Evolutionary conservation across 1,140 invertebrate species (phyloP).

Genomic region (Penaeus vannamei): DNA sequence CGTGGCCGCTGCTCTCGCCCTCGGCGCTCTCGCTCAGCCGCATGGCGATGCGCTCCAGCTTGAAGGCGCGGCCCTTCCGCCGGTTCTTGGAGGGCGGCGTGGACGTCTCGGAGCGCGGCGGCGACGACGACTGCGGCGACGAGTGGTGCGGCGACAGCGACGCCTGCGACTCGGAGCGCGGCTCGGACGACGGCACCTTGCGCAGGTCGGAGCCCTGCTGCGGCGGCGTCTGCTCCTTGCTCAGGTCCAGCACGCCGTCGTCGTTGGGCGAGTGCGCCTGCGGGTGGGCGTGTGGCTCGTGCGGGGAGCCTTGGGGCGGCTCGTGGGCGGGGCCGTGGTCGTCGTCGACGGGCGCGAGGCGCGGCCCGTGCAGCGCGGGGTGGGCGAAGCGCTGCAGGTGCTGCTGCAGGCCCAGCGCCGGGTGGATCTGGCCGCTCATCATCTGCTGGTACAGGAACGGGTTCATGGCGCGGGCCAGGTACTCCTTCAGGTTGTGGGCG

Average conservation of each 20-base stretch:
- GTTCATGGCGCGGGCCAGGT: conserved; percentile 66
- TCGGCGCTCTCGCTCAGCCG: conserved; percentile 70
- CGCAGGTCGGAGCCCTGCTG: conserved; percentile 48
- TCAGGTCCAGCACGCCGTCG: conserved; percentile 61
- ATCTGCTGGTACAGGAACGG: conserved; percentile 64
- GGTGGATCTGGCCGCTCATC: conserved; percentile 58
- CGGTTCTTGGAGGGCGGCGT: conserved; percentile 76
- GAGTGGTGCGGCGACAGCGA: conserved; percentile 62
- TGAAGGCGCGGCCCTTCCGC: conserved; percentile 85
- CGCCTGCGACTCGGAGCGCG: conserved; percentile 37
- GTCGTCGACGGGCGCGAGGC: conserved; percentile 30
- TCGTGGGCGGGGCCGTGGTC: conserved; percentile 45
- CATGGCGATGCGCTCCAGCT: conserved; percentile 78
- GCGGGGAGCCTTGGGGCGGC: not conserved
- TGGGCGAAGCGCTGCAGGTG: conserved; percentile 52
- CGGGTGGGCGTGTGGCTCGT: conserved; percentile 17
- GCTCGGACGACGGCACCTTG: conserved; percentile 48
- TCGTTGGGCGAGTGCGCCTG: conserved; percentile 26
- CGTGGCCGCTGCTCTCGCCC: conserved; percentile 62
- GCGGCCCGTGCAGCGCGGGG: conserved; percentile 50
- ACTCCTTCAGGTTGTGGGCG: conserved; percentile 67
- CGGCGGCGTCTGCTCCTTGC: conserved; percentile 66
- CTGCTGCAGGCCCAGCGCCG: conserved; percentile 63
- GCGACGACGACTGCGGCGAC: conserved; percentile 37
- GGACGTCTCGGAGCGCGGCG: conserved; percentile 58